Conservation (phyloP, 2,888 invertebrate species). For the Baronia brevicornis region DNA sequence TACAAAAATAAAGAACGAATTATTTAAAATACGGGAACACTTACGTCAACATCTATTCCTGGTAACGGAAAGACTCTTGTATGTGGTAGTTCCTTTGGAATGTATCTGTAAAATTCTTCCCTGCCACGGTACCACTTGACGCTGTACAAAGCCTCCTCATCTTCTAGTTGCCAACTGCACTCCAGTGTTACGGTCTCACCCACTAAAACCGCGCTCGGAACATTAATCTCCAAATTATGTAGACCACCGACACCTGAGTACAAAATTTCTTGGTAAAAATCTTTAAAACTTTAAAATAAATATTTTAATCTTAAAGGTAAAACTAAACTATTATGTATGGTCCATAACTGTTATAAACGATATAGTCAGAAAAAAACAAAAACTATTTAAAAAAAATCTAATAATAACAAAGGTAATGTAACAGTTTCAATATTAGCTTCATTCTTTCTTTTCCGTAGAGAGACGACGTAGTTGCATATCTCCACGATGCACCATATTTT, state of each 20-base stretch:
- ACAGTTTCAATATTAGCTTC: too few species aligned
- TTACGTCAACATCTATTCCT: constrained; percentile 84
- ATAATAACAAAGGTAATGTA: too few species aligned
- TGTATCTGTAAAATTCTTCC: constrained; percentile 86
- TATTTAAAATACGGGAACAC: constrained; percentile 39
- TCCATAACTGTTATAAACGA: too few species aligned
- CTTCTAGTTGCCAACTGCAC: constrained; percentile 84
- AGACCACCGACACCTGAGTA: constrained; percentile 76
- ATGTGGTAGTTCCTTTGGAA: constrained; percentile 86
- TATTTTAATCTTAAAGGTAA: too few species aligned
- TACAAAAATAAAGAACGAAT: constrained; percentile 1
- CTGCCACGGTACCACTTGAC: constrained; percentile 88
- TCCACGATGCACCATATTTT: too few species aligned
- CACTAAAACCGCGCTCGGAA: constrained; percentile 82
- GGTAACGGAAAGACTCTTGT: constrained; percentile 82
- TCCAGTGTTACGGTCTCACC: constrained; percentile 84
- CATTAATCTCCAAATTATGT: constrained; percentile 81
- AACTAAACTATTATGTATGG: too few species aligned
- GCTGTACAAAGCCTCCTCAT: constrained; percentile 82
- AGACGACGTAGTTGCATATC: too few species aligned
- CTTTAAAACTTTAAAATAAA: too few species aligned
- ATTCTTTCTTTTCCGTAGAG: too few species aligned
- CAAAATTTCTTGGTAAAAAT: constrained; percentile 11
- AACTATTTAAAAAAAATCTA: too few species aligned
- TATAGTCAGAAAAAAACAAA: too few species aligned